Conservation (phyloP, 2,113 vertebrate genomes). For the Bubo scandiacus region DNA sequence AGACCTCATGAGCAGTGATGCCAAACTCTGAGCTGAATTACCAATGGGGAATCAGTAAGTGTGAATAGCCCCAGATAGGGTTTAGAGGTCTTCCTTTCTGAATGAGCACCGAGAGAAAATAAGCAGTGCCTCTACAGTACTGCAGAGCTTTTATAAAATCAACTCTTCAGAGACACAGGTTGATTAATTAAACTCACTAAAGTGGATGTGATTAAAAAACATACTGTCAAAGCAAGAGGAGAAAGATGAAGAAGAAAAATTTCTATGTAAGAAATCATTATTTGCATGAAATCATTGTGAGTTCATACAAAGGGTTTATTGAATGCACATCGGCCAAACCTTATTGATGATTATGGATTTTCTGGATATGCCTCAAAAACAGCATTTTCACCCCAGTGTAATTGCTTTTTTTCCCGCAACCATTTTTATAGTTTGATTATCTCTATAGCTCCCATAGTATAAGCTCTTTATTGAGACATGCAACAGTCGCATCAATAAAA, state of each 20-base stretch:
- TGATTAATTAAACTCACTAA: slow-evolving; percentile 58
- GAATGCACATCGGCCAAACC: background rate
- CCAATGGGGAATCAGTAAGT: slow-evolving; percentile 37
- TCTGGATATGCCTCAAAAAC: slow-evolving; percentile 39
- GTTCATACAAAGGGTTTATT: slow-evolving; percentile 42
- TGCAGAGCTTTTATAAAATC: slow-evolving; percentile 31
- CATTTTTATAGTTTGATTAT: slow-evolving; percentile 14
- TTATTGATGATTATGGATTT: slow-evolving; percentile 56
- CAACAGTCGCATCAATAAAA: background rate
- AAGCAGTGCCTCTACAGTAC: background rate
- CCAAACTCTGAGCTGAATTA: slow-evolving; percentile 57
- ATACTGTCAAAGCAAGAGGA: slow-evolving; percentile 26
- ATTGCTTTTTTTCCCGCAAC: background rate
- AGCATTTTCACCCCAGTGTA: slow-evolving; percentile 1
- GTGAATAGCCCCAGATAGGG: slow-evolving; percentile 45
- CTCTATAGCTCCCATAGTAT: background rate
- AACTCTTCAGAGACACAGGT: slow-evolving; percentile 18
- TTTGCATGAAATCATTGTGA: slow-evolving; percentile 35
- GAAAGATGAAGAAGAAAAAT: slow-evolving; percentile 36
- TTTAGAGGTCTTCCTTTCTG: slow-evolving; percentile 56
- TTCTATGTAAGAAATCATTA: slow-evolving; percentile 31
- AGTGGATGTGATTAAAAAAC: slow-evolving; percentile 41
- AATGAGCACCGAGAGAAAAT: background rate
- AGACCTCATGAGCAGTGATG: slow-evolving; percentile 25
- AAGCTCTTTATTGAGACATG: slow-evolving; percentile 7